phyloP scores from a whole-genome alignment of 2,888 invertebrate genomes.

The Sesia apiformis region DNA sequence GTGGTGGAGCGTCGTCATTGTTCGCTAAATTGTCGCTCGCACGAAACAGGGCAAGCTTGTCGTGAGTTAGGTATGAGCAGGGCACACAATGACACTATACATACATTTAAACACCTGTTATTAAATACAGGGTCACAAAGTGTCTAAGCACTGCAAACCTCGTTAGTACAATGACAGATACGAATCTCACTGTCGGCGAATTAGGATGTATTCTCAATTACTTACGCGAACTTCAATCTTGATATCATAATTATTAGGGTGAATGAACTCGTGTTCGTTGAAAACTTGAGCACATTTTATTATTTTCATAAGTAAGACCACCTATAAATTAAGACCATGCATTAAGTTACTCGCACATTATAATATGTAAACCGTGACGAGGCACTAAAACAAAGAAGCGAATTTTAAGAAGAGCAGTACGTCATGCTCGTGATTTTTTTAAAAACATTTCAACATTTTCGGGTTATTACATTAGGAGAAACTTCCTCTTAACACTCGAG shows the following conservation, averaged over 20 bases:
- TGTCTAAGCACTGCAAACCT: slow-evolving; percentile 40
- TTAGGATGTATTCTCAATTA: slow-evolving; percentile 57
- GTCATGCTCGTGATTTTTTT: slow-evolving; percentile 24
- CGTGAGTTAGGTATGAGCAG: slow-evolving; percentile 65
- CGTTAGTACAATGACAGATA: slow-evolving; percentile 67
- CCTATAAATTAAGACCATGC: slow-evolving; percentile 10
- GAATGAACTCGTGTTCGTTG: slow-evolving; percentile 24
- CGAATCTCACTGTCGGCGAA: slow-evolving; percentile 49
- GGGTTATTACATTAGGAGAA: slow-evolving; percentile 29
- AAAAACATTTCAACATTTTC: slow-evolving; percentile 29
- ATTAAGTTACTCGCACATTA: slow-evolving; percentile 11
- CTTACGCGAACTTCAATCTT: slow-evolving; percentile 16
- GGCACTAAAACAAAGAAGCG: slow-evolving; percentile 23
- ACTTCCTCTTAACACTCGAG: slow-evolving; percentile 24
- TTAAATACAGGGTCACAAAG: slow-evolving; percentile 64
- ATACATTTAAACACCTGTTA: slow-evolving; percentile 73
- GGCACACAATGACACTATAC: slow-evolving; percentile 62
- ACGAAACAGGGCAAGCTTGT: slow-evolving; percentile 68
- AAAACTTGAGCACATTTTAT: neutral
- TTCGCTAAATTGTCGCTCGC: slow-evolving; percentile 74
- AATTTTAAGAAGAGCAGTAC: slow-evolving; percentile 25
- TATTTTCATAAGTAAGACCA: neutral
- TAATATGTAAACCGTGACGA: slow-evolving; percentile 21
- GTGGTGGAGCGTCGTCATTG: slow-evolving; percentile 70
- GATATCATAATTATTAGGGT: slow-evolving; percentile 12